A percentile compares a stretch with the other conserved stretches of the same genome.
Evolutionary conservation across 2,113 vertebrate genomes (phyloP).

Genomic region (Platanista minor): DNA sequence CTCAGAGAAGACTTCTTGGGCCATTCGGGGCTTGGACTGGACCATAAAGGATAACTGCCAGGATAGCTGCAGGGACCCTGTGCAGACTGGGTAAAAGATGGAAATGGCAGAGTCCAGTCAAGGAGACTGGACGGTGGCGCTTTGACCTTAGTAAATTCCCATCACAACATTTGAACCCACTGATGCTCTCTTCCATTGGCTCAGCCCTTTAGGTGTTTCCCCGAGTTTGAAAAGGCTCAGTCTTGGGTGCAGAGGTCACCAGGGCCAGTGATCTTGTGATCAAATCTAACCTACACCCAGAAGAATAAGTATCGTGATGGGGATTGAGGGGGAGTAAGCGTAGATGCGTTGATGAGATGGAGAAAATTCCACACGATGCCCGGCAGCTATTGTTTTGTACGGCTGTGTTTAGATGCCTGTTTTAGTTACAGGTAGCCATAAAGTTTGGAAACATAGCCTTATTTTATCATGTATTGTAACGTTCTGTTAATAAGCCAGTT

Average conservation of each 20-base stretch:
- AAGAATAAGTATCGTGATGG: neutral
- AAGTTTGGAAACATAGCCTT: neutral
- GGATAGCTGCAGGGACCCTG: neutral
- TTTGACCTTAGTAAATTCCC: neutral
- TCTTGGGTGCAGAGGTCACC: neutral
- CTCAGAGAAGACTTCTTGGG: neutral
- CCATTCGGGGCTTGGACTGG: neutral
- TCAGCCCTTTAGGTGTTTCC: neutral
- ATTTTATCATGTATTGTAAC: neutral
- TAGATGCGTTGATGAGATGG: accelerated
- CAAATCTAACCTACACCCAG: neutral
- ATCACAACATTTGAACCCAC: neutral
- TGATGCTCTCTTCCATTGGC: neutral
- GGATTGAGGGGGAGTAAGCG: neutral
- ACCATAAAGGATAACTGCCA: neutral
- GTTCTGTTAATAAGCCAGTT: neutral
- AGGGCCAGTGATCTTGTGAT: neutral
- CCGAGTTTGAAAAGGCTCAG: neutral
- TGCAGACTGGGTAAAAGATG: neutral
- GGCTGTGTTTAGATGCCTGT: neutral
- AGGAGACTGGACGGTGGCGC: neutral
- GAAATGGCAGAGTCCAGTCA: neutral
- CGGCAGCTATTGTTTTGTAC: neutral
- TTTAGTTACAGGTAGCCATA: neutral
- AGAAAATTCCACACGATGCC: neutral